A percentile compares a stretch with the other conserved stretches of the same genome.
These are phyloP conservation scores for Cephus runcator DNA, from an alignment of 2,888 invertebrate genomes.

Conservation along the genomic window DNA sequence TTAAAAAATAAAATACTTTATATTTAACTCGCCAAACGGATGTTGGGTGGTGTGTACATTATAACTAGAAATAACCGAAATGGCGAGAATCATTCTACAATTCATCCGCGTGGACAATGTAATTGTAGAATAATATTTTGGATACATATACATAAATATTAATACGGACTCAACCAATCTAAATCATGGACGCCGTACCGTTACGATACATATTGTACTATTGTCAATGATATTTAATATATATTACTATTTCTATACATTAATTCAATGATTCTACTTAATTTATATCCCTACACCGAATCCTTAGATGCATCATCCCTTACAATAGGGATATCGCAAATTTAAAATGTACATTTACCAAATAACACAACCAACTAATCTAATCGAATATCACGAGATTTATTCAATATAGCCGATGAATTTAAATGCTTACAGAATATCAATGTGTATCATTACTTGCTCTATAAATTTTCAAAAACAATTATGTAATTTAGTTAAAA, in stretches of 20 bases:
- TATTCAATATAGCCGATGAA: not conserved
- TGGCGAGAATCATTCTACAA: not conserved
- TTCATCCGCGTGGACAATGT: not conserved
- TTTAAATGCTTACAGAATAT: no score
- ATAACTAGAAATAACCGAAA: not conserved
- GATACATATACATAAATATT: not conserved
- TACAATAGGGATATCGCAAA: not conserved
- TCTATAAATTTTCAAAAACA: not conserved
- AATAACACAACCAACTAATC: no score
- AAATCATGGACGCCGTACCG: constrained; percentile 25
- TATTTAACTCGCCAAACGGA: not conserved
- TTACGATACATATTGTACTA: constrained; percentile 46
- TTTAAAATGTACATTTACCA: no score
- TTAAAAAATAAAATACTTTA: not conserved
- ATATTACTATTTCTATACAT: constrained; percentile 42
- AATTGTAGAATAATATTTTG: not conserved
- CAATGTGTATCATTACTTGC: not conserved
- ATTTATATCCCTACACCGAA: not conserved
- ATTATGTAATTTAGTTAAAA: not conserved
- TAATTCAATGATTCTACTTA: not conserved
- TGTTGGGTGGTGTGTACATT: not conserved
- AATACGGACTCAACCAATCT: not conserved
- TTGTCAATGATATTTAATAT: constrained; percentile 46
- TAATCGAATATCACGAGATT: no score
- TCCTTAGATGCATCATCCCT: not conserved